Percentiles rank a stretch among this genome's conserved stretches.
phyloP scores from a whole-genome alignment of 2,888 invertebrate species.

The Cheilosia grossa region DNA sequence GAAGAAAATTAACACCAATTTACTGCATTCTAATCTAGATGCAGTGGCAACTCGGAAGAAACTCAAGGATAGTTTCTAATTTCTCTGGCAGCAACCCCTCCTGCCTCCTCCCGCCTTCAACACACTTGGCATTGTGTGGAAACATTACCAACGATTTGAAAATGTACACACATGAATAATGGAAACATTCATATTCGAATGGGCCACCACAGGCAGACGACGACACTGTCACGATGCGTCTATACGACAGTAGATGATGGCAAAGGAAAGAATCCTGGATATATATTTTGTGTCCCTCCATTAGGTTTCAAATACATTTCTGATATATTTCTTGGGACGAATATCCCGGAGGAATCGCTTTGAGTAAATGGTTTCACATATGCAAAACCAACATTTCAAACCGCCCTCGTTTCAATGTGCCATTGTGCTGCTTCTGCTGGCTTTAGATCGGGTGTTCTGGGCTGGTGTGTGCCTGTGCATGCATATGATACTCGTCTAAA shows the following conservation, averaged over 20 bases:
- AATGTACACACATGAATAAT: slow-evolving; percentile 71
- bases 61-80: slow-evolving; percentile 42
- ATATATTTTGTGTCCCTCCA: slow-evolving; percentile 70
- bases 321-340: slow-evolving; percentile 54
- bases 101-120: background rate
- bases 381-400: slow-evolving; percentile 71
- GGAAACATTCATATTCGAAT: slow-evolving; percentile 60
- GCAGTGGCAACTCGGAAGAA: slow-evolving; percentile 36
- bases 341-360: slow-evolving; percentile 56
- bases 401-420: slow-evolving; percentile 22
- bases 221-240: slow-evolving; percentile 6
- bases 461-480: slow-evolving; percentile 48
- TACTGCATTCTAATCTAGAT: slow-evolving; percentile 64
- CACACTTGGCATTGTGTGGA: slow-evolving; percentile 40
- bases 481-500: slow-evolving; percentile 50
- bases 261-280: slow-evolving; percentile 39
- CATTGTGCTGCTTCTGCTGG: slow-evolving; percentile 34
- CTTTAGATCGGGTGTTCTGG: slow-evolving; percentile 25
- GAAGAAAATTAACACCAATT: slow-evolving; percentile 61
- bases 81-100: slow-evolving; percentile 4
- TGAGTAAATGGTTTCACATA: slow-evolving; percentile 68
- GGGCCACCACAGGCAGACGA: background rate
- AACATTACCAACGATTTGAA: slow-evolving; percentile 56
- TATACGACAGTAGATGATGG: background rate
- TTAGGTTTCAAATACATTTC: slow-evolving; percentile 64